These are phyloP conservation scores for Tympanuchus pallidicinctus DNA, from an alignment of 2,113 vertebrate genomes.

Conservation along the genomic window DNA sequence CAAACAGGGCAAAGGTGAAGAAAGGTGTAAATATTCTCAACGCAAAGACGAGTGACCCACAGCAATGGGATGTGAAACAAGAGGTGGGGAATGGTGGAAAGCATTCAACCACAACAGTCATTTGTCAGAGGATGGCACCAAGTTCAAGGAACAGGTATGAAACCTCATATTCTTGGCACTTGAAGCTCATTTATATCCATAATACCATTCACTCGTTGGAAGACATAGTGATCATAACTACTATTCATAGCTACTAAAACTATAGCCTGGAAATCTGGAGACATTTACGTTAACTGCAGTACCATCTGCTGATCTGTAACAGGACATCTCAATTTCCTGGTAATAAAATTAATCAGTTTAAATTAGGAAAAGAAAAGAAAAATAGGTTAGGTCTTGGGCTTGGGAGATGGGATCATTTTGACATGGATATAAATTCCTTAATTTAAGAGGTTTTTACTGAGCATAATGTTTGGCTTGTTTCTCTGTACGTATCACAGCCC, in stretches of 20 bases:
- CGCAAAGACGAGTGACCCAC: conserved; percentile 67
- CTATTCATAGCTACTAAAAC: neutral
- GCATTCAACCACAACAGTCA: conserved; percentile 69
- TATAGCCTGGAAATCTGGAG: conserved; percentile 17
- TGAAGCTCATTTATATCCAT: neutral
- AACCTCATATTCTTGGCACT: neutral
- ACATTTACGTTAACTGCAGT: neutral
- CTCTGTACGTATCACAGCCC: neutral
- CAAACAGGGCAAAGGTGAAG: conserved; percentile 83
- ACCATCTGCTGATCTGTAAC: conserved; percentile 29
- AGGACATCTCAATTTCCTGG: neutral
- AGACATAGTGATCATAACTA: neutral
- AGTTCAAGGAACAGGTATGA: conserved; percentile 74
- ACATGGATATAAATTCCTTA: neutral
- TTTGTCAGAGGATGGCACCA: conserved; percentile 76
- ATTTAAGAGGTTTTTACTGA: neutral
- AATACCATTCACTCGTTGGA: neutral
- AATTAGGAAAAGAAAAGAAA: neutral
- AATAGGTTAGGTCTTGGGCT: neutral
- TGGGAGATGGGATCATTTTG: neutral
- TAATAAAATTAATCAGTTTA: neutral
- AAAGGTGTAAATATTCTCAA: conserved; percentile 81
- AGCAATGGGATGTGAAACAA: conserved; percentile 78
- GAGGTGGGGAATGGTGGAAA: conserved; percentile 79
- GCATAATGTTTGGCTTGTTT: neutral